phyloP scores from a whole-genome alignment of 2,797 vertebrate genomes.

The Pangasius macronema region DNA sequence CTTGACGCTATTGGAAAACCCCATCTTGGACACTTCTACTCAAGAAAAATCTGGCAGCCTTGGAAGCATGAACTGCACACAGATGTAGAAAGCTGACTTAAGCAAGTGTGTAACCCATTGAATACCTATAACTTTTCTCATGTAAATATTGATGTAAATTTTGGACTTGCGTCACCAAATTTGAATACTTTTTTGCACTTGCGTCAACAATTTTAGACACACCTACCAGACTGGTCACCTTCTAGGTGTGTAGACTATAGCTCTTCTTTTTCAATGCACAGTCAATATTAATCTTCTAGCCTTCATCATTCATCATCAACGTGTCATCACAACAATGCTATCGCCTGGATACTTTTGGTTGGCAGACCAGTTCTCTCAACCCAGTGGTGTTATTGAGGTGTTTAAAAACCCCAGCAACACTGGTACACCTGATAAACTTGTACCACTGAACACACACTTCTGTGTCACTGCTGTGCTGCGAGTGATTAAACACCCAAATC shows the following conservation, averaged over 20 bases:
- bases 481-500: neutral
- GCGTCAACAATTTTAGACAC: neutral
- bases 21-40: neutral
- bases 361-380: neutral
- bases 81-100: too few species aligned
- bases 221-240: neutral
- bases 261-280: neutral
- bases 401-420: neutral
- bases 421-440: neutral
- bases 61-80: neutral
- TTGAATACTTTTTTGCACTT: neutral
- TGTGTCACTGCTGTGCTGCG: neutral
- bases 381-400: neutral
- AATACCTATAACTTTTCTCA: neutral
- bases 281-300: neutral
- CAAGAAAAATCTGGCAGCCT: neutral
- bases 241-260: neutral
- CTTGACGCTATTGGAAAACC: neutral
- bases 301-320: neutral
- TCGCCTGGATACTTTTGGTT: neutral
- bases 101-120: neutral
- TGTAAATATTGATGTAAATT: neutral
- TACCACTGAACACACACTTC: neutral
- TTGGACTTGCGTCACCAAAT: neutral
- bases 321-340: neutral